Conservation (phyloP, 2,113 vertebrate species). For the Thalassarche chlororhynchos region DNA sequence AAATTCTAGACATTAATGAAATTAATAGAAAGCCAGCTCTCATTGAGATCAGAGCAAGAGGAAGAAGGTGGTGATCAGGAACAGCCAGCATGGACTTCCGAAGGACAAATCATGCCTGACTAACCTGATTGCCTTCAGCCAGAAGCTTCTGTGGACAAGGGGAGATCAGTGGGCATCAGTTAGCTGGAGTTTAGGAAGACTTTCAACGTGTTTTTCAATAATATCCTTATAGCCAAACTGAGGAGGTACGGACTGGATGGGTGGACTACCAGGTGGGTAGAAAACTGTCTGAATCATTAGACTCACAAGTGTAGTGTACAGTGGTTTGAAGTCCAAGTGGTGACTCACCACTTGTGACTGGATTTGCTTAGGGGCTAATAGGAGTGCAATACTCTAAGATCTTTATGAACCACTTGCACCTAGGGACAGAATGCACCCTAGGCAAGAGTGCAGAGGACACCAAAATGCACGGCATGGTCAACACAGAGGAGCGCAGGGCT, state of each 20-base stretch:
- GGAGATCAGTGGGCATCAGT: neutral
- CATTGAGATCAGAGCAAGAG: neutral
- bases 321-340: neutral
- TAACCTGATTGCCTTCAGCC: neutral
- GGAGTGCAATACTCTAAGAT: neutral
- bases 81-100: neutral
- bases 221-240: neutral
- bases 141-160: neutral
- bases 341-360: neutral
- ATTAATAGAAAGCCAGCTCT: neutral
- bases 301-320: neutral
- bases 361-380: neutral
- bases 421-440: neutral
- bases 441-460: neutral
- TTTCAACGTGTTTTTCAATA: neutral
- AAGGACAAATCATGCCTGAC: neutral
- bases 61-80: neutral
- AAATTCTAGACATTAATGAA: neutral
- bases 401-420: neutral
- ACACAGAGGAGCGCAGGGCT: neutral
- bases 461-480: neutral
- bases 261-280: neutral
- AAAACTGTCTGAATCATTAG: neutral
- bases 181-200: neutral
- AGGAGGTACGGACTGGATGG: accelerated